phyloP scores from a whole-genome alignment of 2,797 vertebrate species.

The Pangasius mekongensis region DNA sequence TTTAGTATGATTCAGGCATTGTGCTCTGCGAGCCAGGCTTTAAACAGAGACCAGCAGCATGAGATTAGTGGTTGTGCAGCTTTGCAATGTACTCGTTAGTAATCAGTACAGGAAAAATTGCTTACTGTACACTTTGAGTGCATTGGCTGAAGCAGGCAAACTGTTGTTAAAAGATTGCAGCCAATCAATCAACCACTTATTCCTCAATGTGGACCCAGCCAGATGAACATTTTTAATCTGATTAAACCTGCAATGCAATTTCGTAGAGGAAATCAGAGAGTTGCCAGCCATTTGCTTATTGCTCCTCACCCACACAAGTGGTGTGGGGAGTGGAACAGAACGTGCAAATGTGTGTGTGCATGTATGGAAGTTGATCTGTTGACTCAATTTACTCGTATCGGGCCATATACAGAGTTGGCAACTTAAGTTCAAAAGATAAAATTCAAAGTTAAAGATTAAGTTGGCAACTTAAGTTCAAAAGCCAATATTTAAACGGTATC shows the following conservation, averaged over 20 bases:
- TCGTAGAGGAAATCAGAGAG: constrained; percentile 57
- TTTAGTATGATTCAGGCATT: background rate
- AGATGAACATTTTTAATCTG: constrained; percentile 55
- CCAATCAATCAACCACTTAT: constrained; percentile 55
- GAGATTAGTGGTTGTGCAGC: background rate
- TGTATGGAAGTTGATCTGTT: constrained; percentile 8
- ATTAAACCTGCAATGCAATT: constrained; percentile 61
- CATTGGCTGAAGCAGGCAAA: constrained; percentile 36
- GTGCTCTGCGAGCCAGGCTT: background rate
- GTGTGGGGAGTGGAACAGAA: constrained; percentile 34
- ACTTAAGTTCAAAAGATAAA: background rate
- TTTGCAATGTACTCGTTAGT: constrained; percentile 4
- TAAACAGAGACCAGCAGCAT: background rate
- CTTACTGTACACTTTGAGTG: constrained; percentile 35
- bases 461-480: background rate
- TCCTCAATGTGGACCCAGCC: constrained; percentile 44
- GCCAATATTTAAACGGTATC: background rate
- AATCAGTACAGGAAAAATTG: background rate
- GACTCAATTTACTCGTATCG: background rate
- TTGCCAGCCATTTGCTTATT: constrained; percentile 54
- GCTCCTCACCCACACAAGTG: constrained; percentile 45
- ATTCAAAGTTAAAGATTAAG: background rate
- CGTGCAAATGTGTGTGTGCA: background rate
- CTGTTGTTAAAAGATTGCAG: constrained; percentile 36
- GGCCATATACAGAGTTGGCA: background rate